phyloP scores from a whole-genome alignment of 2,797 vertebrate genomes.

The Simalia tracyae region DNA sequence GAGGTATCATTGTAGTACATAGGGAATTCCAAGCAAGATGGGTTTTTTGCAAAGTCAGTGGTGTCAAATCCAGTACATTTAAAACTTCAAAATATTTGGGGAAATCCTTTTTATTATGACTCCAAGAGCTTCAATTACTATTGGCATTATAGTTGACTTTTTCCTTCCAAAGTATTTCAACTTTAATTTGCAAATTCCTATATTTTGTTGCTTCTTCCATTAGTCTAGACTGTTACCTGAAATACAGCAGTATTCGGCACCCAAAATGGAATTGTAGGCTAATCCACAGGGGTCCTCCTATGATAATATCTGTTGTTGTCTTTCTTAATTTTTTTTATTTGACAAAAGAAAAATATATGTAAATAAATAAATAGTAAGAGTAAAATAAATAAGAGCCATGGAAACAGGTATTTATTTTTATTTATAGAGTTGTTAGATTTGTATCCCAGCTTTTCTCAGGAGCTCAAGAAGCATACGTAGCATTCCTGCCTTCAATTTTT shows the following conservation, averaged over 20 bases:
- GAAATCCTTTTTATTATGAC: not conserved
- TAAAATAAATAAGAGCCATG: not conserved
- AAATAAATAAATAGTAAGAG: not conserved
- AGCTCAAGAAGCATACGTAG: not conserved
- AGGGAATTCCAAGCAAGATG: not conserved
- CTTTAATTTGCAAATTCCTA: not conserved
- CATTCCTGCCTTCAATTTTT: not conserved
- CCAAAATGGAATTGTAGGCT: not conserved
- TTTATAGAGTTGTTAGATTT: not conserved
- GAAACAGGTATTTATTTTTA: not conserved
- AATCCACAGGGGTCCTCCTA: not conserved
- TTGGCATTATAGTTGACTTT: not conserved
- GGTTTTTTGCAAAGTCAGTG: not conserved
- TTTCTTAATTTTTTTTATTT: not conserved
- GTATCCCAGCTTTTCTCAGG: not conserved
- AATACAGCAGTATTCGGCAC: not conserved
- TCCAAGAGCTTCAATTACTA: not conserved
- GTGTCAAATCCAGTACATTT: not conserved
- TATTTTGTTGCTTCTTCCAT: not conserved
- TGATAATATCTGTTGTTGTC: not conserved
- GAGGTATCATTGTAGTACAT: not conserved
- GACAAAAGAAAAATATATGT: not conserved
- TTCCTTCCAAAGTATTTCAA: not conserved
- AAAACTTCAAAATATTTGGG: not conserved
- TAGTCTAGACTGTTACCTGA: not conserved